Evolutionary conservation across 2,888 invertebrate species (phyloP).

Genomic region (Trilocha varians): DNA sequence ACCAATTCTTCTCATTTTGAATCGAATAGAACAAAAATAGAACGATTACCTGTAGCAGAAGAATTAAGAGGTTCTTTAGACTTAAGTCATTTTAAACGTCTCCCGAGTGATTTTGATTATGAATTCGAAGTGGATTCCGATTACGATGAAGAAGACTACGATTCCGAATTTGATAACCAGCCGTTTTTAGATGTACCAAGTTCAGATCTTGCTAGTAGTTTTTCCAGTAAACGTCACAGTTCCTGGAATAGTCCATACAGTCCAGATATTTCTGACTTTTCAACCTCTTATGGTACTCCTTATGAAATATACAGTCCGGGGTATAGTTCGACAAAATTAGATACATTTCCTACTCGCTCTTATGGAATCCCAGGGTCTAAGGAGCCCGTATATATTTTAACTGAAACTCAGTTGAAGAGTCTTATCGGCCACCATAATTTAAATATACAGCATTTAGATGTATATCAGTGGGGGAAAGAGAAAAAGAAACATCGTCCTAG

Average conservation of each 20-base stretch:
- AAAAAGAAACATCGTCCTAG: conserved; percentile 26
- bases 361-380: conserved; percentile 14
- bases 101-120: background rate
- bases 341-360: conserved; percentile 1
- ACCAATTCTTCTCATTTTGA: conserved; percentile 18
- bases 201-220: conserved; percentile 13
- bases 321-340: conserved; percentile 14
- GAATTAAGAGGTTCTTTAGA: conserved; percentile 22
- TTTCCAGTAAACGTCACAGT: conserved; percentile 9
- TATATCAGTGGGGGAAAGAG: conserved; percentile 31
- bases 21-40: conserved; percentile 16
- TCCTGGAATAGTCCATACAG: conserved; percentile 4
- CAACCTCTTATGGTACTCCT: conserved; percentile 26
- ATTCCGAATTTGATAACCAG: conserved; percentile 17
- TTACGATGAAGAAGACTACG: conserved; percentile 18
- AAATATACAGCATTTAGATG: conserved; percentile 54
- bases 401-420: conserved; percentile 48
- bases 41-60: conserved; percentile 27
- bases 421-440: conserved; percentile 48
- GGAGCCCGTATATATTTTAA: conserved; percentile 57
- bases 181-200: too few species aligned
- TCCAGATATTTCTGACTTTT: conserved; percentile 12
- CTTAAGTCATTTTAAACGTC: conserved; percentile 11
- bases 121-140: conserved; percentile 8
- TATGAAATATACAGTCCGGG: conserved; percentile 8